Evolutionary conservation across 2,888 invertebrate genomes (phyloP).

Genomic region (Agrilus biguttatus): DNA sequence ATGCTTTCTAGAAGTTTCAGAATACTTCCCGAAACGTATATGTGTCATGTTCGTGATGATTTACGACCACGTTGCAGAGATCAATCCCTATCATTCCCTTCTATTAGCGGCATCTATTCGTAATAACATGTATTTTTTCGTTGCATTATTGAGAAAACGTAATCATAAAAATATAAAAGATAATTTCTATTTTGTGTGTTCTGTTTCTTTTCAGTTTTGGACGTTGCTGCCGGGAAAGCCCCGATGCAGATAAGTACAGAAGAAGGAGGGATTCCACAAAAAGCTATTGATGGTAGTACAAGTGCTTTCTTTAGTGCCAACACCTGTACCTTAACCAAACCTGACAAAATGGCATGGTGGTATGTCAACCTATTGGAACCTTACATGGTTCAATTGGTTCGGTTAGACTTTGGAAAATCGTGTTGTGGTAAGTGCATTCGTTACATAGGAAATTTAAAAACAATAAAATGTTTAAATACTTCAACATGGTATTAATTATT

Average conservation of each 20-base stretch:
- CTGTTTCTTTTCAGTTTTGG: conserved; percentile 52
- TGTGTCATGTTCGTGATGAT: too few species aligned
- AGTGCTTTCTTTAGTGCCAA: conserved; percentile 65
- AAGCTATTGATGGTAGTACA: conserved; percentile 83
- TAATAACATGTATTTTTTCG: too few species aligned
- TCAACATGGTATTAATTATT: too few species aligned
- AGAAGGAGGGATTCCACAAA: conserved; percentile 72
- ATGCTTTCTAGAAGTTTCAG: too few species aligned
- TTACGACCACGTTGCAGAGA: too few species aligned
- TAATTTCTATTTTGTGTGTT: too few species aligned
- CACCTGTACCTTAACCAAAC: conserved; percentile 75
- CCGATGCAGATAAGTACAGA: conserved; percentile 86
- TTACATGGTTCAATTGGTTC: conserved; percentile 86
- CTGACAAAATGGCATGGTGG: conserved; percentile 86
- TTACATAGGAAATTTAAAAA: neutral
- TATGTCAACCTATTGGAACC: conserved; percentile 88
- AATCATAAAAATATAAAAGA: too few species aligned
- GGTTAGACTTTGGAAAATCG: conserved; percentile 80
- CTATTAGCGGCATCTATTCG: too few species aligned
- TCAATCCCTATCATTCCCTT: too few species aligned
- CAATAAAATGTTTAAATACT: too few species aligned
- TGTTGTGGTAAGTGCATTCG: conserved; percentile 64
- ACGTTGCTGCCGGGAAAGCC: conserved; percentile 88
- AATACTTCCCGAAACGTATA: too few species aligned
- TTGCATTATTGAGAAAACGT: too few species aligned